phyloP scores from a whole-genome alignment of 2,888 invertebrate genomes.

The Philonicus albiceps region DNA sequence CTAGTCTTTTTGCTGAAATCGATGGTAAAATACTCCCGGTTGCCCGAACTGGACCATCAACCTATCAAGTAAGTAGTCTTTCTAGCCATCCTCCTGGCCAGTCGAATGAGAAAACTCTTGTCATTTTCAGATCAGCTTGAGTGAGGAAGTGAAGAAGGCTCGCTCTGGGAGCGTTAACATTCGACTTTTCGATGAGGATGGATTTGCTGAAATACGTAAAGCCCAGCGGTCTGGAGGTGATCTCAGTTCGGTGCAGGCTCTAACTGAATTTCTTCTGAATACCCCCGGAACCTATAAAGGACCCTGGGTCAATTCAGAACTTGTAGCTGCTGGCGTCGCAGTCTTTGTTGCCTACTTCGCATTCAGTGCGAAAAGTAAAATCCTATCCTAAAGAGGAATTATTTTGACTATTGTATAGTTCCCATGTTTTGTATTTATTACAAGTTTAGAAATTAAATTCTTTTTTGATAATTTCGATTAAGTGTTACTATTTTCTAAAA shows the following conservation, averaged over 20 bases:
- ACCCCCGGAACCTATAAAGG: conserved; percentile 87
- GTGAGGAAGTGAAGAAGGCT: conserved; percentile 84
- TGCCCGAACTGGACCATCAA: conserved; percentile 77
- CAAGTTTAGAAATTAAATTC: neutral
- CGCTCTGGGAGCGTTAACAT: conserved; percentile 82
- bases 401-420: conserved; percentile 6
- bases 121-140: conserved; percentile 84
- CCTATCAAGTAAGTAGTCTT: conserved; percentile 78
- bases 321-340: conserved; percentile 82
- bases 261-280: conserved; percentile 73
- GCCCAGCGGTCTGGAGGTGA: conserved; percentile 78
- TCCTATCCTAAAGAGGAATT: conserved; percentile 69
- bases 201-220: conserved; percentile 85
- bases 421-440: neutral
- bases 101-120: neutral
- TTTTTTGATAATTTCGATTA: neutral
- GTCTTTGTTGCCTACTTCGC: conserved; percentile 86
- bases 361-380: conserved; percentile 81
- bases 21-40: conserved; percentile 86
- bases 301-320: conserved; percentile 92
- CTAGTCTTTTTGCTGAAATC: conserved; percentile 88
- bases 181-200: conserved; percentile 90
- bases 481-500: neutral
- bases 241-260: conserved; percentile 69
- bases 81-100: neutral